Percentiles rank a stretch among this genome's conserved stretches.
These are phyloP conservation scores for Recurvirostra avosetta DNA, from an alignment of 2,113 vertebrate genomes.

Conservation along the genomic window DNA sequence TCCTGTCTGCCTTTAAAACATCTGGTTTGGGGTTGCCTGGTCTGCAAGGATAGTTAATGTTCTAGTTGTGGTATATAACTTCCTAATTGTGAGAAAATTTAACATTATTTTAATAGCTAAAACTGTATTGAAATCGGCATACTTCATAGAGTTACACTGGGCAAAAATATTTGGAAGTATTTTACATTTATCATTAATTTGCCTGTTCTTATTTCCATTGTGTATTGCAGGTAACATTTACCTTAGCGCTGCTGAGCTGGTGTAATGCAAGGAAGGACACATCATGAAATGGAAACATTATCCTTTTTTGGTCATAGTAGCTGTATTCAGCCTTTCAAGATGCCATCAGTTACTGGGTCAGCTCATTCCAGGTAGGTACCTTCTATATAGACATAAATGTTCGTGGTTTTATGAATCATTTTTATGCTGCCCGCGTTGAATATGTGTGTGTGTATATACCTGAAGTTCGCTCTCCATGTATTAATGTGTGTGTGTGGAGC, in stretches of 20 bases:
- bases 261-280: conserved; percentile 88
- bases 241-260: conserved; percentile 29
- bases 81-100: background rate
- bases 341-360: conserved; percentile 75
- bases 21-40: background rate
- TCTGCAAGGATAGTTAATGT: background rate
- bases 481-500: background rate
- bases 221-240: conserved; percentile 53
- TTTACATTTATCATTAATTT: background rate
- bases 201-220: background rate
- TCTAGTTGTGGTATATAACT: background rate
- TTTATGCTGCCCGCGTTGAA: background rate
- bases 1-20: background rate
- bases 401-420: background rate
- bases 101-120: background rate
- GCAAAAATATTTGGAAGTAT: background rate
- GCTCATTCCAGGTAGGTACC: conserved; percentile 85
- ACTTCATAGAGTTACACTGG: background rate
- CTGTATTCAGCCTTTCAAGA: conserved; percentile 74
- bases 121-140: background rate
- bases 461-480: background rate
- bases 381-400: background rate
- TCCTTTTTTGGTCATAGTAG: conserved; percentile 78
- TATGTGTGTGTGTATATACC: background rate
- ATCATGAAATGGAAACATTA: conserved; percentile 85